Evolutionary conservation across 2,797 vertebrate genomes (phyloP), one percentile per base, ranked within the genome.

Genomic region (Acrossocheilus wenchowensis): DNA sequence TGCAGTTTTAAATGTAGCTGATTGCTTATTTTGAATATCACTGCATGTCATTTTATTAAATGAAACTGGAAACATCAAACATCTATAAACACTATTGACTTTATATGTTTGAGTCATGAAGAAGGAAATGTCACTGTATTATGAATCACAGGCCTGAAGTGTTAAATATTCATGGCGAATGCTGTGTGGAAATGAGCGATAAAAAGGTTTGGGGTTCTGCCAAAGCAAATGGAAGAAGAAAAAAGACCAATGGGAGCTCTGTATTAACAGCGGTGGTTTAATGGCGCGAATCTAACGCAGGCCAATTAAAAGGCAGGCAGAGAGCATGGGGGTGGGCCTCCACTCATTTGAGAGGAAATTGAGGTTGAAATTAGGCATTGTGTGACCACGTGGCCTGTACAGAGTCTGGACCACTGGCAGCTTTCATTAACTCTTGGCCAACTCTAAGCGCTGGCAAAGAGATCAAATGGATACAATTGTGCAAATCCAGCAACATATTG

Each of bases 331-430:
- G 91, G 92, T 94, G 93, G 92, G 91, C 91, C 93, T 93, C 94
- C 90, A 90, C 93, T 96, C 95, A 90, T 95, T 96, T 94, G 90
- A 92, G 93, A 94, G 94, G 92, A 96, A 94, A 95, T 94, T 94
- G 93, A 95, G 95, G 94, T 94, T 95, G 93, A 95, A 95, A 96
- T 95, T 95, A 95, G 91, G 93, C 92, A 94, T 94, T 90, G 93
- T 94, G 90, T 91, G 87, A 87, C 93, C 94, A 93, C 92, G 90
- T 95, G 95, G 94, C 91, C 91, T 88, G 91, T 87, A 91, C 93
- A 94, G 92, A 94, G 91, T 91, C 86, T 90, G 88, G 91, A 89
- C 91, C 92, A 91, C 90, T 82, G 87, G 93, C 87, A 89, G 90
- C 93, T 94, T 92, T 94, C 92, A 90, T 82, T 82, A 54, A 64